Base-by-base conservation (phyloP, 2,888 invertebrate genomes). In the Cancer borealis region DNA sequence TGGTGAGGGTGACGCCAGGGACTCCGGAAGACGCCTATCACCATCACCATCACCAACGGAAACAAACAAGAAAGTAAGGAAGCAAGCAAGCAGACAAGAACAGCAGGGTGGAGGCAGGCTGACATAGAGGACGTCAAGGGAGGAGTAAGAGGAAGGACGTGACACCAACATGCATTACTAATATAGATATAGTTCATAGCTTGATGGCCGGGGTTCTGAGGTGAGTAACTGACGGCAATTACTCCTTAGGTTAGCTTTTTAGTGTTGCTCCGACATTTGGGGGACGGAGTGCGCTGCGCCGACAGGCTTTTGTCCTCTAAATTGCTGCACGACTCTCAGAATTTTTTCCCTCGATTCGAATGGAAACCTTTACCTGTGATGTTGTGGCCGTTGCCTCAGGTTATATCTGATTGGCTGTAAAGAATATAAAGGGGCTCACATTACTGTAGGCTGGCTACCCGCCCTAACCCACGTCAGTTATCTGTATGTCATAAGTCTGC, bases 371-470 rank as follows among this genome's bases (percentile, higher is more conserved):
- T 26, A 30, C 30, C 30, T 30, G 79, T 26, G 79, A 79, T 79
- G 79, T 30, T 79, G 79, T 30, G 79, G 79, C 79, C 79, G 79
- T 30, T 30, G 30, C 79, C 79, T 79, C 79, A 6, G 30, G 79
- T 30, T 30, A 30, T 79, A 30, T 30, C 66, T 66, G 66, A 66
- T 66, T 66, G 66, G 66, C 66, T n/a, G 66, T 66, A 66, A 66
- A 66, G 66, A 66, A 66, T 66, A 66, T 66, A 66, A 66, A n/a
- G 66, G 66, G 3, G 66, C n/a, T 66, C 66, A 66, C 66, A 66
- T 66, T 79, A 30, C 79, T 30, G 79, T 79, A 54, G 54, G 17
- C 54, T 14, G 54, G 3, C 10, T 17, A 79, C n/a, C 66, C 66
- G n/a, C 66, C 2, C 66, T 66, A 66, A 66, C 66, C 66, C 66